Evolutionary conservation across 2,113 vertebrate species (phyloP), one percentile per base, ranked within the genome.

Genomic region (Hyaena hyaena): DNA sequence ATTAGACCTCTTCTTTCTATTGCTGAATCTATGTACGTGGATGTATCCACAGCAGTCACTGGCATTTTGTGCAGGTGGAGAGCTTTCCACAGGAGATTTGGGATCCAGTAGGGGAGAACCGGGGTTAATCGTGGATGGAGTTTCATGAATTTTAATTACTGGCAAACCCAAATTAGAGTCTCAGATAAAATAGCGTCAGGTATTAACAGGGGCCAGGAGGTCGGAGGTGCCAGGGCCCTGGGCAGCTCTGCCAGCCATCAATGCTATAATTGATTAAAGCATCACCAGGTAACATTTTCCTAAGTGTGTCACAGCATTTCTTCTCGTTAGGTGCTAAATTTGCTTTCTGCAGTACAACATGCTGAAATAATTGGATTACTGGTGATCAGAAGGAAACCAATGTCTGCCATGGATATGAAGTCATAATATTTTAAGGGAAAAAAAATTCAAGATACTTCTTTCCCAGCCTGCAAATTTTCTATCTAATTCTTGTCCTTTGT

Each of bases 241-340:
- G 92, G 97, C 80, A 96, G 74, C 69, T 55, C 19, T 68, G 39
- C 95, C 35, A 0, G 0, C 91, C 97, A 58, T 97, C 97, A 92
- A 71, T 73, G 95, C 90, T 98, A 92, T 98, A 97, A 98, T 97
- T 97, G 98, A 99, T 98, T 98, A 98, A 98, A 98, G 94, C 96
- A 77, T 97, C 81, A 8, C 96, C 88, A 95, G 96, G 88, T 96
- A 96, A 97, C 98, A 93, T 96, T 96, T 98, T 96, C 93, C 89
- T 84, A 94, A 97, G 76, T 63, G 53, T 97, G 95, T 98, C 94
- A 85, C 76, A 90, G 88, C 76, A 7, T 97, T 79, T 97, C 92
- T 96, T 95, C 97, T 98, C 12, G 50, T 97, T 97, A 97, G 95
- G 92, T 97, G 93, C 95, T 96, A 45, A 87, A 93, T 97, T 98